Evolutionary conservation across 2,888 invertebrate genomes (phyloP), one percentile per base, ranked within the genome.

Genomic region (Leptopterna dolabrata): DNA sequence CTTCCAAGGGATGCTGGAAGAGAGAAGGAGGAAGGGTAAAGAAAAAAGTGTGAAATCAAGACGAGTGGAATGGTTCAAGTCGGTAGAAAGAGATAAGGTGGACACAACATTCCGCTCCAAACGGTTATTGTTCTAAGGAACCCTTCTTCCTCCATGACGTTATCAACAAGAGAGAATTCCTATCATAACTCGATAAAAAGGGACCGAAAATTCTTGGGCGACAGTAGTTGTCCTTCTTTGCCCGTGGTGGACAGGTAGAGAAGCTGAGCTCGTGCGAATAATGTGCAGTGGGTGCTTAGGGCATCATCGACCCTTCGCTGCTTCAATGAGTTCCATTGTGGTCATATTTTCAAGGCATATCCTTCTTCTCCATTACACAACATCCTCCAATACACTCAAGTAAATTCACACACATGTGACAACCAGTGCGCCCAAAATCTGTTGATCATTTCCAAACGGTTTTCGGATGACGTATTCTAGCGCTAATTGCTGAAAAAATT

Each of bases 41-140:
- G 11, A 55, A 55, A 81, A 47, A 81, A 81, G 81, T 51, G 81
- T 81, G 51, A 81, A 81, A 81, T 81, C 81, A 81, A 81, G 81
- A 81, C 81, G 55, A 30, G 81, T 19, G 81, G 51, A 29, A 51
- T 16, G 81, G 30, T 55, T 47, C 36, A 30, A 81, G 81, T 47
- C 47, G 81, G 81, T 81, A 51, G 30, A 30, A 29, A 51, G 55
- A 51, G 55, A 24, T 47, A 29, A 19, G 24, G 47, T 19, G 7
- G 80, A 80, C 41, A 78, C 78, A 51, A 51, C 81, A 81, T 81
- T 51, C 30, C 81, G 30, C 27, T 30, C 27, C 29, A 19, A 51
- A 81, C 81, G 81, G 81, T 55, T 24, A 51, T 55, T 81, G 51
- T 55, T 81, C 81, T 55, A 81, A 81, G 81, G 81, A 63, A n/a